Percentiles rank a stretch among this genome's conserved stretches.
phyloP scores from a whole-genome alignment of 2,888 invertebrate genomes.

The Encarsia formosa region DNA sequence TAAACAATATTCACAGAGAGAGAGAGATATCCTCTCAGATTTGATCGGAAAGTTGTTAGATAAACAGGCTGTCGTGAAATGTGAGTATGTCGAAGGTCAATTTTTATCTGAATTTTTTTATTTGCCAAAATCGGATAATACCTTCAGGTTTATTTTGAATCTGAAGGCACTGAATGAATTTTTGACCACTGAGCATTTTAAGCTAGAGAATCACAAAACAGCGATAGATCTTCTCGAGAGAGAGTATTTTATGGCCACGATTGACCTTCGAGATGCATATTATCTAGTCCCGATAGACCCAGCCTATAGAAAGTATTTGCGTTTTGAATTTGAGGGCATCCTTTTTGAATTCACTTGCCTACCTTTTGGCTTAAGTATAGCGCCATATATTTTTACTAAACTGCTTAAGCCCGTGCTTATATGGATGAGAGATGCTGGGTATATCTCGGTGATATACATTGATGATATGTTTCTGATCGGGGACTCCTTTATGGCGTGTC shows the following conservation, averaged over 20 bases:
- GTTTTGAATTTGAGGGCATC: background rate
- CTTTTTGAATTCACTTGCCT: background rate
- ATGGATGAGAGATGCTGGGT: background rate
- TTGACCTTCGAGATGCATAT: conserved; percentile 25
- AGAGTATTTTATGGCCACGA: conserved; percentile 16
- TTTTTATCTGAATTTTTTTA: conserved; percentile 22
- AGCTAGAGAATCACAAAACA: conserved; percentile 22
- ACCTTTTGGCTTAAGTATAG: conserved; percentile 2
- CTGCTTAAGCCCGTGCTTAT: background rate
- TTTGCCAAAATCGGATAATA: conserved; percentile 1
- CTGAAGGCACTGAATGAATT: conserved; percentile 27
- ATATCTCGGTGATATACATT: background rate
- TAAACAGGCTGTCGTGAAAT: conserved; percentile 1
- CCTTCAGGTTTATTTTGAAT: conserved; percentile 26
- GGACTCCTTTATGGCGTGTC: background rate
- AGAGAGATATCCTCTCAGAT: background rate
- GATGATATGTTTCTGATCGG: background rate
- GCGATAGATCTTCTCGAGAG: conserved; percentile 14
- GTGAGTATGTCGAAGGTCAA: background rate
- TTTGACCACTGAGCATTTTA: conserved; percentile 25
- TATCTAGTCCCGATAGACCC: conserved; percentile 18
- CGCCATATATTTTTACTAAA: background rate
- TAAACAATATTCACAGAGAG: background rate
- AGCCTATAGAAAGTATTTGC: conserved; percentile 14
- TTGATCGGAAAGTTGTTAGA: background rate